A percentile compares a stretch with the other conserved stretches of the same genome.
Conservation (phyloP, 2,888 invertebrate genomes). For the Platycheirus rosarum region DNA sequence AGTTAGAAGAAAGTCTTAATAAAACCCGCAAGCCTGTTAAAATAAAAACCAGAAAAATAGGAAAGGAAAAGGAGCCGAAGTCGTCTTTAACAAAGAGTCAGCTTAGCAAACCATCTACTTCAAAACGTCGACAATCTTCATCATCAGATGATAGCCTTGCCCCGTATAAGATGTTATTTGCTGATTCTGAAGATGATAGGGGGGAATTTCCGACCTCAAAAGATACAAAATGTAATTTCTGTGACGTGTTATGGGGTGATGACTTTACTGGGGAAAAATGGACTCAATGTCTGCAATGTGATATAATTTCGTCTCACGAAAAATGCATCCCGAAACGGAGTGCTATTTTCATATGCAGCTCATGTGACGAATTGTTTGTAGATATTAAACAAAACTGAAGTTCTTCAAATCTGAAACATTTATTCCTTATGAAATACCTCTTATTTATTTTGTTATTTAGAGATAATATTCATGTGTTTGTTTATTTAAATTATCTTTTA, state of each 20-base stretch:
- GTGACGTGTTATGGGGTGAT: neutral
- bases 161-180: constrained; percentile 1
- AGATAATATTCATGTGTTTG: neutral
- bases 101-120: constrained; percentile 4
- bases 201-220: neutral
- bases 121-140: constrained; percentile 7
- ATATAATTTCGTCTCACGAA: neutral
- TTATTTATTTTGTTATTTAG: neutral
- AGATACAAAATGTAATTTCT: neutral
- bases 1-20: no score
- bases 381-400: neutral
- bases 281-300: neutral
- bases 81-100: neutral
- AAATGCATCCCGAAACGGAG: neutral
- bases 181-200: neutral
- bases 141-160: constrained; percentile 7
- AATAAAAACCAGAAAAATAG: neutral
- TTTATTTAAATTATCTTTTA: neutral
- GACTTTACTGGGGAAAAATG: neutral
- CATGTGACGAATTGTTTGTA: neutral
- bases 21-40: no score
- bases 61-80: neutral
- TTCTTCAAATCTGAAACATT: neutral
- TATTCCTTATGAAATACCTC: no score
- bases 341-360: neutral